Evolutionary conservation across 2,888 invertebrate species (phyloP), one percentile per base, ranked within the genome.

Genomic region (Auanema freiburgensis): DNA sequence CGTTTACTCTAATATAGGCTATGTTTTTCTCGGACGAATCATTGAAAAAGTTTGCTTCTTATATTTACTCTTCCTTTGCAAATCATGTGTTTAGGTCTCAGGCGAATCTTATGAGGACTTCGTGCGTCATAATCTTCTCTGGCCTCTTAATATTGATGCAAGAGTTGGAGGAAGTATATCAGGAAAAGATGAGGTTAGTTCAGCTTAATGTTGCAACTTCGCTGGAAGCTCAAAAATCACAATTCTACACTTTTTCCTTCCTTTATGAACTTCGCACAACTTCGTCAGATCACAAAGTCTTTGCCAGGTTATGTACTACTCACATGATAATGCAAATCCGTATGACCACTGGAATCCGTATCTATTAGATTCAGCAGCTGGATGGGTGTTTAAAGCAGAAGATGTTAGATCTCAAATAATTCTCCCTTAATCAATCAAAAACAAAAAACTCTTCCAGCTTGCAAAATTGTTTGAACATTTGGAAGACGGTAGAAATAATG

Each of bases 261-360:
- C 10, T n/a, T 16, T 21, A 2, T 52, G 4, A n/a, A 18, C n/a
- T 23, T n/a, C n/a, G n/a, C n/a, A n/a, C n/a, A n/a, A n/a, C n/a
- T 52, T 23, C 23, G 8, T 52, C 11, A 8, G 4, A n/a, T 5
- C 11, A 5, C n/a, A 23, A 24, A 52, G 21, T 52, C 23, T 2
- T 1, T 23, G 62, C 40, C 42, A 74, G 74, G 74, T 69, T 1
- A 61, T 65, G 23, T 77, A 77, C 51, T 77, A 77, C 56, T 77
- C 77, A 2, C 75, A 76, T 33, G 77, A 76, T 59, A 77, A 77
- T 56, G 77, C 77, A 10, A 76, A 74, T 53, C 72, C 75, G 11
- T 77, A 77, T 65, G 70, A 71, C 41, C 74, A 72, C 40, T 77
- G 77, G 77, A 70, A 66, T 57, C 67, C 75, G 3, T 53, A 24